Base-by-base conservation (phyloP, 1,140 invertebrate species). In the Oncopodura yosiiana region DNA sequence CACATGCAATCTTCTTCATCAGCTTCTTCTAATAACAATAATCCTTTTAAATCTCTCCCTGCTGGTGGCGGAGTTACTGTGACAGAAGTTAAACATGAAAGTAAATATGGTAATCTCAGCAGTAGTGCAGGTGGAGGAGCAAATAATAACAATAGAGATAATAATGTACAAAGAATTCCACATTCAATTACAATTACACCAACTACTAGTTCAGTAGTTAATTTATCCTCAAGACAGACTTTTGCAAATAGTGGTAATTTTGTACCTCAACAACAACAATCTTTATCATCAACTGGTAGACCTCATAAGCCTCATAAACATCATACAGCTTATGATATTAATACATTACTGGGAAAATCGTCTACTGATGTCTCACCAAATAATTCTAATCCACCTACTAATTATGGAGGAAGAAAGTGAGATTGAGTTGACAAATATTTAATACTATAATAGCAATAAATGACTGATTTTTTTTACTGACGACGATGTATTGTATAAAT, bases 171-270 rank as follows among this genome's bases (percentile, higher is more conserved):
- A 4, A 6, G 51, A 23, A 6, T 57, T 32, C 43, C 49, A 9
- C 56, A 58, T 19, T 53, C 56, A 2, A 46, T 58, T 12, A 58
- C 56, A 11, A 58, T 58, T 27, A 58, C 56, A 3, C 56, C 56
- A 9, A 37, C 18, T 49, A n/a, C 8, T n/a, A 54, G 21, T 24
- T 23, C 52, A 14, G 16, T 54, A n/a, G 39, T 53, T 26, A 53
- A 53, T 44, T 39, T 53, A 5, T 46, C 44, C 23, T 30, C 23
- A 19, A 8, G 18, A 23, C 11, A 23, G 4, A 39, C 24, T 23
- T 24, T 29, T 14, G 29, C 19, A 12, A 11, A 36, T 18, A 34
- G 3, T 38, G 16, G 8, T 26, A 37, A 29, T 51, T 16, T 19
- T 34, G 27, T 6, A 6, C 46, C 14, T 54, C 52, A 32, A 26